Conservation (phyloP, 2,888 invertebrate species). For the Gastracanthus pulcherrimus region DNA sequence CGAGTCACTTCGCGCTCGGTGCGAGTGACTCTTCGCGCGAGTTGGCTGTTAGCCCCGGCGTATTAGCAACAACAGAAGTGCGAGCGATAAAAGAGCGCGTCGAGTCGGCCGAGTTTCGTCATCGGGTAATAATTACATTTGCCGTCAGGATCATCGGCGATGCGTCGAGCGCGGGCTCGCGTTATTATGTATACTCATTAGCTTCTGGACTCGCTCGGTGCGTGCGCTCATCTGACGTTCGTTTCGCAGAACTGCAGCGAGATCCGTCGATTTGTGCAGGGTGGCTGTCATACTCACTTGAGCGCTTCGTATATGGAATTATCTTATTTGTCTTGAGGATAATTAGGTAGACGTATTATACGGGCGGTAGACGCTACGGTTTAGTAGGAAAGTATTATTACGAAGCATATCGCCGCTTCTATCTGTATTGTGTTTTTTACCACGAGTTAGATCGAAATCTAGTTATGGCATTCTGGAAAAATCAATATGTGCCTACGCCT, state of each 20-base stretch:
- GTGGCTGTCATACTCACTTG: neutral
- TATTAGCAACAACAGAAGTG: conserved; percentile 3
- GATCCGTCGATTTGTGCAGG: neutral
- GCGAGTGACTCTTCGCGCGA: conserved; percentile 1
- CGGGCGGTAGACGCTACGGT: neutral
- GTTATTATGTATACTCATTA: neutral
- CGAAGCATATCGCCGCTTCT: neutral
- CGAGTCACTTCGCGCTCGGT: neutral
- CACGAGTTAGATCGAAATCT: neutral
- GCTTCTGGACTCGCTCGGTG: too few species aligned
- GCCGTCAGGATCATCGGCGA: neutral
- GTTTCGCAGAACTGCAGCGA: neutral
- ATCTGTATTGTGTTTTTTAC: neutral
- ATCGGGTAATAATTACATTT: conserved; percentile 23
- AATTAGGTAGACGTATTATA: neutral
- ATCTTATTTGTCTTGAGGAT: neutral
- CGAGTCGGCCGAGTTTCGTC: conserved; percentile 35
- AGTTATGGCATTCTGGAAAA: neutral
- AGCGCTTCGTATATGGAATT: neutral
- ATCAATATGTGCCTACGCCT: neutral
- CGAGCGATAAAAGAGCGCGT: too few species aligned
- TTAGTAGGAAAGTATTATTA: neutral
- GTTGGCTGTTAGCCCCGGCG: neutral
- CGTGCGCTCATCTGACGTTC: neutral
- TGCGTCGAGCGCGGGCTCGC: neutral